Base-by-base conservation (phyloP, 2,797 vertebrate species). In the Melanogrammus aeglefinus region DNA sequence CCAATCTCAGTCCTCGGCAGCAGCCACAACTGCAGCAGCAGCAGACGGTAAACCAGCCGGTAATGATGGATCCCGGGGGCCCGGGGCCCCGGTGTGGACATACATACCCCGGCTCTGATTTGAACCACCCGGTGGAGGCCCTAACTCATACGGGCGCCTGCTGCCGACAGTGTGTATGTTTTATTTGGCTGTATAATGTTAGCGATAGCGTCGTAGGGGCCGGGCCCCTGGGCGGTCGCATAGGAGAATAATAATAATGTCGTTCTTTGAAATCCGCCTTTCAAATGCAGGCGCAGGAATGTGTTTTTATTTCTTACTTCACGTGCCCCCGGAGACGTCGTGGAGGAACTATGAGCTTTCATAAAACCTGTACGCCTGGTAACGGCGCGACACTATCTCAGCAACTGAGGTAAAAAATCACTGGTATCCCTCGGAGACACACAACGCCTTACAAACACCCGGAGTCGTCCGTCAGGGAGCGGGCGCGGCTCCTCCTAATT, bases 301-400 rank as follows among this genome's bases (percentile, higher is more conserved):
- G 75, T 71, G 72, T 79, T 85, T 82, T 83, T 86, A 36, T 31
- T 10, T 72, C 92, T 91, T 82, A 90, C 89, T 87, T 90, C 51
- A 57, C 21, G 21, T n/a, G n/a, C 80, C 77, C 80, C 80, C 77
- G 73, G 74, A 74, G 51, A 57, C 51, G 7, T 57, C n/a, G 51
- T 5, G 2, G 51, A 57, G 51, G 51, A 57, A 21, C n/a, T 57
- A 57, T 57, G 51, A 57, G 51, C 51, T 57, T 57, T 57, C 18
- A 57, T 21, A 57, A 57, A 57, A n/a, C 21, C 21, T 21, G 21
- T 57, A 57, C 9, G 18, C 18, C 51, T 21, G 51, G 51, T 3
- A n/a, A 57, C 51, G 7, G 51, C 4, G 51, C 1, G 6, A 21
- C 5, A 10, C 51, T 57, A 57, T 57, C 51, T 6, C n/a, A 51